phyloP scores from a whole-genome alignment of 2,113 vertebrate species.

The Chroicocephalus ridibundus region DNA sequence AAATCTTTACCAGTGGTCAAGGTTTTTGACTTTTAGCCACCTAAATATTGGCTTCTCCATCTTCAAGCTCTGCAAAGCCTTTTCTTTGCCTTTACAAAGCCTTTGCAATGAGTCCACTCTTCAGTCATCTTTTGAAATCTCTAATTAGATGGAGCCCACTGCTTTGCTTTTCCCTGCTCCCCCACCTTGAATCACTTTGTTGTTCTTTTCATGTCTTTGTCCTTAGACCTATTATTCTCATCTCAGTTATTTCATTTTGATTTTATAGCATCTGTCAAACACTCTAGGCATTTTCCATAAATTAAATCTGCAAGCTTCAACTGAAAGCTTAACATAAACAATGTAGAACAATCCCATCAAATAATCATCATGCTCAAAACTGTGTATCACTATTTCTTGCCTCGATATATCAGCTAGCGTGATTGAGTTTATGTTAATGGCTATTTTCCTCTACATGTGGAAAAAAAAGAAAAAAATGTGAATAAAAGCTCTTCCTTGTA shows the following conservation, averaged over 20 bases:
- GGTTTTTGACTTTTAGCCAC: neutral
- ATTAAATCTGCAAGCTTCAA: constrained; percentile 47
- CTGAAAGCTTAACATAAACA: constrained; percentile 24
- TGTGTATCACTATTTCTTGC: neutral
- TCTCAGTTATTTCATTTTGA: constrained; percentile 56
- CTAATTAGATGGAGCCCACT: neutral
- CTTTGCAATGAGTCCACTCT: neutral
- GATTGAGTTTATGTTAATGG: neutral
- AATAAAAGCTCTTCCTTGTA: neutral
- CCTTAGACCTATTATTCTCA: constrained; percentile 44
- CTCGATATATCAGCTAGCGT: neutral
- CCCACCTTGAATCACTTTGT: constrained; percentile 10
- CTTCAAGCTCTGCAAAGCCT: neutral
- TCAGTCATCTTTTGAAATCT: neutral
- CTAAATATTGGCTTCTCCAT: neutral
- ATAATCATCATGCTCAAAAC: neutral
- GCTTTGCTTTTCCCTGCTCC: neutral
- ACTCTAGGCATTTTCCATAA: constrained; percentile 61
- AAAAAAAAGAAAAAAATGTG: neutral
- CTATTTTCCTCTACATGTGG: neutral
- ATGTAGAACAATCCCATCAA: constrained; percentile 25
- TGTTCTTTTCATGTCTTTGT: constrained; percentile 47
- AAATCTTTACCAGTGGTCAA: neutral
- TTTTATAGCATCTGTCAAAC: constrained; percentile 62
- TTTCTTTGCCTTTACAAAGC: neutral